These are phyloP conservation scores for Hippocampus kuda DNA, from an alignment of 2,797 vertebrate genomes.

Conservation along the genomic window DNA sequence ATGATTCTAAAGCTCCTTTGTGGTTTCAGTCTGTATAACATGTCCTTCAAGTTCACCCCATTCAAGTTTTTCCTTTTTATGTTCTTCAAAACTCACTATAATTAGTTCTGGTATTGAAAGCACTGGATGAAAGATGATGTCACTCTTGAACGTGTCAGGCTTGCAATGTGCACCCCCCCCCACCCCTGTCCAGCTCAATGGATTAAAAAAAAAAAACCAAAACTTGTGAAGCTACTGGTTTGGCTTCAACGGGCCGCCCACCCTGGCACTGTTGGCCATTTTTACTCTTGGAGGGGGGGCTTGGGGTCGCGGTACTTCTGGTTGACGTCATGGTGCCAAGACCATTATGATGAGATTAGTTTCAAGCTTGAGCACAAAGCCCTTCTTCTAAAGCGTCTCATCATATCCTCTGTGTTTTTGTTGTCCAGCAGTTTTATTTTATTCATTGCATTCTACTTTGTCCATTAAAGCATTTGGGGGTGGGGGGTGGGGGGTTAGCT, in stretches of 20 bases:
- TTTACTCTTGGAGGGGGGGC: conserved; percentile 35
- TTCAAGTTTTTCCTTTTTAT: conserved; percentile 25
- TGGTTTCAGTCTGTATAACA: conserved; percentile 24
- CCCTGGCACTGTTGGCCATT: conserved; percentile 53
- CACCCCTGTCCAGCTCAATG: conserved; percentile 32
- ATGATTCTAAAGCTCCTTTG: conserved; percentile 33
- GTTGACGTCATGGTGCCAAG: conserved; percentile 57
- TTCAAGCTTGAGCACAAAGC: conserved; percentile 40
- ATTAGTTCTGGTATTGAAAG: conserved; percentile 37
- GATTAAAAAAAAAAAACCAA: conserved; percentile 40
- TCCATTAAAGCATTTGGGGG: conserved; percentile 11
- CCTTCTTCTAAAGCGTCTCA: conserved; percentile 21
- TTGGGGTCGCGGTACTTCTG: conserved; percentile 30
- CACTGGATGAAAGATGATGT: conserved; percentile 53
- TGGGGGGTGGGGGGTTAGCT: conserved; percentile 32
- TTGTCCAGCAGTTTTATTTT: conserved; percentile 1
- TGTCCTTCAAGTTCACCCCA: conserved; percentile 45
- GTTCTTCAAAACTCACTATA: conserved; percentile 27
- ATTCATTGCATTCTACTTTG: conserved; percentile 5
- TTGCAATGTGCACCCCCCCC: conserved; percentile 38
- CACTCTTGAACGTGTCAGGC: conserved; percentile 42
- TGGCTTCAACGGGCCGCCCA: conserved; percentile 42
- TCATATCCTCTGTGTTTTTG: conserved; percentile 14
- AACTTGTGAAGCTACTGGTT: conserved; percentile 27
- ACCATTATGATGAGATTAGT: conserved; percentile 62